Base-by-base conservation (phyloP, 2,113 vertebrate species). In the Taurulus bubalis region DNA sequence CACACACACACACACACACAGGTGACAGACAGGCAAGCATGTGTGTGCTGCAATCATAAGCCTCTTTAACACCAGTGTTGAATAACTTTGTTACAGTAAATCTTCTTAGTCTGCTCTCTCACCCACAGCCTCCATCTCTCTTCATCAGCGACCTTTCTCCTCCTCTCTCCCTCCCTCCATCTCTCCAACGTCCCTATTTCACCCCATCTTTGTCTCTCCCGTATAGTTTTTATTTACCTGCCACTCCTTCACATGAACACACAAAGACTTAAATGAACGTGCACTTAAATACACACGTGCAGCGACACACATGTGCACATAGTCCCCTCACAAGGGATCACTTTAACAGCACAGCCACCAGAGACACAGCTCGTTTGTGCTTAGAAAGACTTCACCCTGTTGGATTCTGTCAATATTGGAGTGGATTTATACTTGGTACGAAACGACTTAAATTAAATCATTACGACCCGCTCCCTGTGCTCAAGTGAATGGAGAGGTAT, bases 51-150 rank as follows among this genome's bases (percentile, higher is more conserved):
- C 59, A 76, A 78, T 74, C 74, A 80, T 96, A 97, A 97, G 96
- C 96, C 95, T 96, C 96, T 98, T 97, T 96, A 95, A 94, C 95
- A 96, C 95, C 95, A 96, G 95, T 96, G 95, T 96, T 98, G 96
- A 97, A 96, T 97, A 97, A 97, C 96, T 97, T 95, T 89, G 93
- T 95, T 96, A 73, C 62, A 60, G 77, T 82, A 95, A 97, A 96
- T 96, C 97, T 96, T 94, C 96, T 97, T 96, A 96, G 92, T 94
- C 94, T 63, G 32, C 62, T 60, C 55, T 59, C 62, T 80, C 60
- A 58, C 20, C 15, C 20, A 59, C 63, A 24, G 75, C 59, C 73
- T 75, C 66, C 63, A 59, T 70, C 74, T 71, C 28, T 71, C 51
- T 30, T 59, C 71, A 75, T 60, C 69, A 47, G 51, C 72, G 55